Evolutionary conservation across 1,140 invertebrate genomes (phyloP).

Genomic region (Drosophila nikananu): DNA sequence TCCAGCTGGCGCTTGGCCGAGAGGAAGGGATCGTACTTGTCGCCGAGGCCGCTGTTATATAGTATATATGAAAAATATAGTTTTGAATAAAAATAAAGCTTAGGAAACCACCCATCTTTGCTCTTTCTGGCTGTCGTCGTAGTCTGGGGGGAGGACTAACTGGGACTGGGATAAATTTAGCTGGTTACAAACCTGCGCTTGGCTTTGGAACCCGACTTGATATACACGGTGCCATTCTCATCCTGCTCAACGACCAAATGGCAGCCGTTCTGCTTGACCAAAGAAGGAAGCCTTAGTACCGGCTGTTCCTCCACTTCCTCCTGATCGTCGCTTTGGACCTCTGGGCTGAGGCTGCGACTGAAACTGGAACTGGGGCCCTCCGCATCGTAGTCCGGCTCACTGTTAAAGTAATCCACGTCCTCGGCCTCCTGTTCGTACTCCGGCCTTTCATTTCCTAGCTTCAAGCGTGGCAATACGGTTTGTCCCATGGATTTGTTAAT

Average conservation of each 20-base stretch:
- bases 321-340: constrained; percentile 10
- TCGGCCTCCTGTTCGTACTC: constrained; percentile 24
- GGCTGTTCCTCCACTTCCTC: not conserved
- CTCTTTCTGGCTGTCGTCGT: constrained; percentile 67
- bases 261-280: constrained; percentile 23
- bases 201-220: constrained; percentile 33
- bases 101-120: constrained; percentile 25
- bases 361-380: not conserved
- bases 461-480: constrained; percentile 25
- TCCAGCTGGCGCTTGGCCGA: constrained; percentile 90
- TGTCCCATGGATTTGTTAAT: constrained; percentile 11
- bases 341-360: not conserved
- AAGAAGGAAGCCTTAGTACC: constrained; percentile 7
- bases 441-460: constrained; percentile 5
- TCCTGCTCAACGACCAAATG: constrained; percentile 50
- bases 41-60: constrained; percentile 82
- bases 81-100: not conserved
- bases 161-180: not conserved
- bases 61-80: constrained; percentile 8
- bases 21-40: constrained; percentile 89
- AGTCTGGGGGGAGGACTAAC: constrained; percentile 22
- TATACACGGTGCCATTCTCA: constrained; percentile 55
- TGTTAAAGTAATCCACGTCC: constrained; percentile 11
- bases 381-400: constrained; percentile 23
- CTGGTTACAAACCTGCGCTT: constrained; percentile 53